These are phyloP conservation scores for Drosophila formosana DNA, from an alignment of 2,888 invertebrate genomes.

Conservation along the genomic window DNA sequence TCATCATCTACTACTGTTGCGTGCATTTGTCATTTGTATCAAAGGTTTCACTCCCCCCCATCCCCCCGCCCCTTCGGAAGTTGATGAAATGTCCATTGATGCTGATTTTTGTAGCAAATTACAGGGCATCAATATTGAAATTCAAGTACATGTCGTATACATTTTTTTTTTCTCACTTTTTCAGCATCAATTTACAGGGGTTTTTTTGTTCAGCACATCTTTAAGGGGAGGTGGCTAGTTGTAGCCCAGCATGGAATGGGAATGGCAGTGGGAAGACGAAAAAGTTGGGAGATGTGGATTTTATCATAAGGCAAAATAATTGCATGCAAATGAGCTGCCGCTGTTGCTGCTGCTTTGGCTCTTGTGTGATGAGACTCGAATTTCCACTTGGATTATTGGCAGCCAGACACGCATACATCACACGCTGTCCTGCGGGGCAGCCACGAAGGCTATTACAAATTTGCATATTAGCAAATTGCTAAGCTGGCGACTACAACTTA, in stretches of 20 bases:
- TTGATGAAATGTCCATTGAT: slow-evolving; percentile 70
- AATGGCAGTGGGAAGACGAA: not conserved
- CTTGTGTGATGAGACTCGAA: slow-evolving; percentile 9
- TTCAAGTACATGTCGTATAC: slow-evolving; percentile 66
- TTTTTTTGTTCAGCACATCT: not conserved
- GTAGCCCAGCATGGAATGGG: not conserved
- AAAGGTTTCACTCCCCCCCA: slow-evolving; percentile 3
- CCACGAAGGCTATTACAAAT: slow-evolving; percentile 18
- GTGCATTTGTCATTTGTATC: slow-evolving; percentile 73
- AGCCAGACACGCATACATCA: slow-evolving; percentile 6
- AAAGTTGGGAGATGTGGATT: not conserved
- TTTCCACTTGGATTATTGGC: slow-evolving; percentile 30
- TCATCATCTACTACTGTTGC: slow-evolving; percentile 26
- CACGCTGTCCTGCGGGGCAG: slow-evolving; percentile 1
- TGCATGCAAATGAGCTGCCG: slow-evolving; percentile 69
- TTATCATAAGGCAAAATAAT: slow-evolving; percentile 55
- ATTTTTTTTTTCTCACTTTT: slow-evolving; percentile 39
- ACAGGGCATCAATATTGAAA: slow-evolving; percentile 69
- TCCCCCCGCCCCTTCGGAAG: slow-evolving; percentile 18
- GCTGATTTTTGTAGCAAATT: slow-evolving; percentile 68
- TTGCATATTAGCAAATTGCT: slow-evolving; percentile 45
- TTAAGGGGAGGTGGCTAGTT: not conserved
- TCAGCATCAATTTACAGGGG: slow-evolving; percentile 15
- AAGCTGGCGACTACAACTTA: not conserved
- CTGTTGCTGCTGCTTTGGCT: not conserved